Base-by-base conservation (phyloP, 2,113 vertebrate genomes). In the Nymphicus hollandicus region DNA sequence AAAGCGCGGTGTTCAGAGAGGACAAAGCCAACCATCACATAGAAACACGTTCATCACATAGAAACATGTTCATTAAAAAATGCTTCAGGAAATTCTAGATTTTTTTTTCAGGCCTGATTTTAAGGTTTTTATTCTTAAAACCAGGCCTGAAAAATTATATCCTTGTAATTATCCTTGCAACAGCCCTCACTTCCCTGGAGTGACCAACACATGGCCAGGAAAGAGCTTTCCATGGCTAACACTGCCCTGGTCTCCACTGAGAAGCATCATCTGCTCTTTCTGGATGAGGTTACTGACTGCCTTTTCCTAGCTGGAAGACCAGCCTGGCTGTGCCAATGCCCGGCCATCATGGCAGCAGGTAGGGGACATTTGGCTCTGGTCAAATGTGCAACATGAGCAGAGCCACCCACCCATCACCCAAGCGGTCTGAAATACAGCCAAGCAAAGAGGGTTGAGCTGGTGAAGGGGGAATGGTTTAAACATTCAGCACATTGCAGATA, bases 1-100 rank as follows among this genome's bases (percentile, higher is more conserved):
- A 1, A 3, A 33, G 60, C 0, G 0, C 44, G 49, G 50, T 0
- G 0, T 43, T 91, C 25, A n/a, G 73, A 89, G 28, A 46, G 43
- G 65, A 50, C 61, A 68, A 23, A 14, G 7, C 50, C 65, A 78
- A 80, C 55, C 25, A 41, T 33, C 43, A 23, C 37, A 22, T 3
- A 35, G 74, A 64, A 76, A 64, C 10, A 10, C 2, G 5, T 44
- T 56, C 28, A 44, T 35, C 43, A 25, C 41, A 19, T 5, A 24
- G 64, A 69, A 89, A 35, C 7, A 7, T 4, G 11, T 33, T 66
- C 11, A 44, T 44, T 87, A 8, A 44, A 80, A 86, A 66, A 56
- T 31, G 14, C 29, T 89, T 58, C 15, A 10, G 43, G 50, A 74
- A 66, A 79, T 70, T 73, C 35, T 70, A 28, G 7, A 5, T 66